Base-by-base conservation (phyloP, 2,888 invertebrate species). In the Nipponacmea schrenckii region DNA sequence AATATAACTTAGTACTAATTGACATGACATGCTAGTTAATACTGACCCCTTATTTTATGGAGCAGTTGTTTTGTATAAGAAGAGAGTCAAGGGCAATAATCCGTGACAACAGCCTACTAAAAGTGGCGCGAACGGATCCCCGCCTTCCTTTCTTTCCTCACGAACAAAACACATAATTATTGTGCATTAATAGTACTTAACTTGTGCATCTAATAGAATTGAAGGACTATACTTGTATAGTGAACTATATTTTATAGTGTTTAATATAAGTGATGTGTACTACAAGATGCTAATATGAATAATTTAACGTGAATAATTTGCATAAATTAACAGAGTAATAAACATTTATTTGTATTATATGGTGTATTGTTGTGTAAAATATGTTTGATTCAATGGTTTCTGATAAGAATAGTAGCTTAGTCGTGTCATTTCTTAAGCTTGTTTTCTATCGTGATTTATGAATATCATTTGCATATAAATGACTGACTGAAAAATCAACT, bases 181-280 rank as follows among this genome's bases (percentile, higher is more conserved):
- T 56, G 20, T 24, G 20, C 20, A 24, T 56, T 56, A 56, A 56
- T 56, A 24, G 56, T 24, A 24, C 56, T 56, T 56, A 56, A 56
- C 56, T 56, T 24, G 56, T 56, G 56, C 24, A 24, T 24, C 12
- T 20, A 2, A 24, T 14, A 24, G 10, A 8, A 56, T 24, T 12
- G 56, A 56, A 20, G 56, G 39, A 39, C 39, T 39, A 39, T 39
- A 8, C 10, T 39, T 39, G 39, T 39, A 39, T 39, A 39, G 39
- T 39, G 39, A 39, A 39, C 39, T 39, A 39, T 39, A 24, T 56
- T 56, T 56, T 56, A 56, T 56, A 56, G 56, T 56, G 56, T 56
- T 56, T 56, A 24, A 56, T 56, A 24, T 56, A 56, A 56, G 56
- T 56, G 56, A 56, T 20, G 24, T 56, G 56, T 56, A 39, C 39